Base-by-base conservation (phyloP, 2,888 invertebrate genomes). In the Polymixis lichenea region DNA sequence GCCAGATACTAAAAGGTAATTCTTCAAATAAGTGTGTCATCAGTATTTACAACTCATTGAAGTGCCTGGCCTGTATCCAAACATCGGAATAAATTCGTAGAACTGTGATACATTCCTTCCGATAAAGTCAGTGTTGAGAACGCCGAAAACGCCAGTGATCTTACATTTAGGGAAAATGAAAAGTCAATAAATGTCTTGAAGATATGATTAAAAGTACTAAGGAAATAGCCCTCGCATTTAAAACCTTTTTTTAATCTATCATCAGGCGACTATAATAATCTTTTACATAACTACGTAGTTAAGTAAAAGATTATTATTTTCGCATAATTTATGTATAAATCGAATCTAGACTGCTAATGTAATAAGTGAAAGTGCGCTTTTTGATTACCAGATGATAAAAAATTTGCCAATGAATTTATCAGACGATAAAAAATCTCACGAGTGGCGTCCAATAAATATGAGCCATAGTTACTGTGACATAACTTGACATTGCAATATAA, bases 11-110 rank as follows among this genome's bases (percentile, higher is more conserved):
- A 69, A 64, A 53, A 83, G 15, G 51, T 25, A 64, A 75, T 75
- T 65, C 64, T 49, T 67, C 55, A 51, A 82, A 72, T 68, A 51
- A 60, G 68, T 72, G 68, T 79, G 80, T 80, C 75, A 84, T 61
- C 64, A 51, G 65, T 79, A 38, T 80, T 67, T 72, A 74, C 64
- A 62, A 66, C 46, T 75, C 58, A 81, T 84, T 82, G 13, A 72
- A 49, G n/a, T 53, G 13, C 66, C 62, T 83, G 83, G 83, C 80
- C 60, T 22, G 32, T 55, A 43, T 81, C 85, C 83, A 83, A 81
- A 74, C 70, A 81, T 60, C 56, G 13, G 19, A 53, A 68, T 49
- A 51, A 76, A 62, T 81, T 84, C 77, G 73, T 70, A 68, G 76
- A 76, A 84, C n/a, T 28, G 19, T 62, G 62, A 69, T 46, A 22